Conservation (phyloP, 2,113 vertebrate genomes). For the Dromaius novaehollandiae region DNA sequence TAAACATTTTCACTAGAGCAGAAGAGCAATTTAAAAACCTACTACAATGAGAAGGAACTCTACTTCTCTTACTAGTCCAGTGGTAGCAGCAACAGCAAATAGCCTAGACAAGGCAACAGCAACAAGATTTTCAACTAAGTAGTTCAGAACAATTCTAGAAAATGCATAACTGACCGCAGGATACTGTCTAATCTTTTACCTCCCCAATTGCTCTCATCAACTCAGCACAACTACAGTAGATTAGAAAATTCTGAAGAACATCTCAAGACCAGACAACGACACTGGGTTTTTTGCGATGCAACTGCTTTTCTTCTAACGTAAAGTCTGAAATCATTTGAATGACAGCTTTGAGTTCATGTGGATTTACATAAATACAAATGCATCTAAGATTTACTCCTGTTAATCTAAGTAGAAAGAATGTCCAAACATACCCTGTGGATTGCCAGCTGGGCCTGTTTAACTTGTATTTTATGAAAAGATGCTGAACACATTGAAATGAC, state of each 20-base stretch:
- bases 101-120: not conserved
- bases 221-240: not conserved
- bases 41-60: no score
- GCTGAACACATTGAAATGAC: conserved; percentile 33
- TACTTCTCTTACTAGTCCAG: not conserved
- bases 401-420: conserved; percentile 44
- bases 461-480: conserved; percentile 36
- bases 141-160: not conserved
- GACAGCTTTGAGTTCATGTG: not conserved
- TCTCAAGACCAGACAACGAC: not conserved
- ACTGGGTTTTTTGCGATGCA: not conserved
- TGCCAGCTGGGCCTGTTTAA: conserved; percentile 56
- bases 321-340: not conserved
- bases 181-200: not conserved
- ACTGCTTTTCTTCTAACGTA: not conserved
- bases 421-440: conserved; percentile 32
- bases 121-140: not conserved
- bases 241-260: not conserved
- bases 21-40: not conserved
- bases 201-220: not conserved
- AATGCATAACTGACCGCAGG: not conserved
- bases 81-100: not conserved
- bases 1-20: not conserved
- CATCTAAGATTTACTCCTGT: not conserved
- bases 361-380: not conserved